phyloP scores from a whole-genome alignment of 1,140 invertebrate species.

The Cydia splendana region DNA sequence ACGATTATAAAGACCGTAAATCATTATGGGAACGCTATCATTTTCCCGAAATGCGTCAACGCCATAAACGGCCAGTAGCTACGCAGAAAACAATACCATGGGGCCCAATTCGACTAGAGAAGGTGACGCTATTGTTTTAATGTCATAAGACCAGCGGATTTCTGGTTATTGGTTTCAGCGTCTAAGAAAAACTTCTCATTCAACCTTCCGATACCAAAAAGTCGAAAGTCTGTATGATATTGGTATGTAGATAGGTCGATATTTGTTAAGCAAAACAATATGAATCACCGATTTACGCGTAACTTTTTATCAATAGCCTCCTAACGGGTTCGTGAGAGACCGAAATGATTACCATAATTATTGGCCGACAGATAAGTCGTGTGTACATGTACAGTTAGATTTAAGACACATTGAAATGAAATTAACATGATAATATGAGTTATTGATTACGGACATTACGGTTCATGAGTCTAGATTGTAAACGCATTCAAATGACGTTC shows the following conservation, averaged over 20 bases:
- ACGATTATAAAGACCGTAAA: conserved; percentile 16
- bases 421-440: conserved; percentile 6
- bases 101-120: not conserved
- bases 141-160: not conserved
- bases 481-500: not conserved
- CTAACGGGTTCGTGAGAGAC: conserved; percentile 12
- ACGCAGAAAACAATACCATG: not conserved
- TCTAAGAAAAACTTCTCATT: too few species aligned
- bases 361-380: not conserved
- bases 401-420: conserved; percentile 15
- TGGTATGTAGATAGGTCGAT: not conserved
- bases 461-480: not conserved
- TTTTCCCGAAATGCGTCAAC: conserved; percentile 20
- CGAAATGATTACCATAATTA: conserved; percentile 26
- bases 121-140: not conserved
- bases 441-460: not conserved
- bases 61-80: not conserved
- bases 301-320: not conserved
- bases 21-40: conserved; percentile 21
- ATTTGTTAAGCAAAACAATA: not conserved
- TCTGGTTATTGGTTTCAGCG: too few species aligned
- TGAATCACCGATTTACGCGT: not conserved
- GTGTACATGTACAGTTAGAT: conserved; percentile 21
- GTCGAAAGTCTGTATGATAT: not conserved
- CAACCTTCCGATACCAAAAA: too few species aligned